phyloP scores from a whole-genome alignment of 2,113 vertebrate genomes.

The Mungos mungo region DNA sequence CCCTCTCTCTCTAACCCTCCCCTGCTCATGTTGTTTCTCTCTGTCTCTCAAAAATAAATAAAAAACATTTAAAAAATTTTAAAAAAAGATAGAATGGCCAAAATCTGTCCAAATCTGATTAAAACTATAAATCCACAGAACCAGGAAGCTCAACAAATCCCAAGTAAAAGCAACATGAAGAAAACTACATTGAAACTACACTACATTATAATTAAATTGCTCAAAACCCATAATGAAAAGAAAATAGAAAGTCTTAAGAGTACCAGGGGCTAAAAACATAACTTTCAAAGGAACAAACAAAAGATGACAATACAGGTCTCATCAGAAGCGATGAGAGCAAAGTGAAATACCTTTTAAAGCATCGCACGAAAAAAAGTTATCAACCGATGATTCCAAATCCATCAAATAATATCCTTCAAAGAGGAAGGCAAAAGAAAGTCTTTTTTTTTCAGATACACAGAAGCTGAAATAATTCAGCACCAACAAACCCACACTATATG shows the following conservation, averaged over 20 bases:
- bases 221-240: neutral
- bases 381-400: neutral
- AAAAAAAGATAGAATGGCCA: neutral
- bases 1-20: too few relatives aligned
- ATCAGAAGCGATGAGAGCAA: neutral
- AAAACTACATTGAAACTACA: neutral
- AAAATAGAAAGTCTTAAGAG: slow-evolving; percentile 20
- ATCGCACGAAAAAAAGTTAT: neutral
- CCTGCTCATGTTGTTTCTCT: too few relatives aligned
- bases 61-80: too few relatives aligned
- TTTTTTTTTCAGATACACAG: neutral
- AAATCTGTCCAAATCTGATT: neutral
- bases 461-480: slow-evolving; percentile 9
- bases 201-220: neutral
- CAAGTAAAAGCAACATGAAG: slow-evolving; percentile 19
- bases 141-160: slow-evolving; percentile 2
- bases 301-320: neutral
- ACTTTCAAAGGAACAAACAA: neutral
- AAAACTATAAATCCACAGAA: neutral
- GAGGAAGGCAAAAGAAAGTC: slow-evolving; percentile 7
- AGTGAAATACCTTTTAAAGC: neutral
- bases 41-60: too few relatives aligned
- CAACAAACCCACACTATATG: neutral
- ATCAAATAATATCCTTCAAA: neutral
- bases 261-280: neutral